phyloP scores from a whole-genome alignment of 2,113 vertebrate species.

The Gulo gulo region DNA sequence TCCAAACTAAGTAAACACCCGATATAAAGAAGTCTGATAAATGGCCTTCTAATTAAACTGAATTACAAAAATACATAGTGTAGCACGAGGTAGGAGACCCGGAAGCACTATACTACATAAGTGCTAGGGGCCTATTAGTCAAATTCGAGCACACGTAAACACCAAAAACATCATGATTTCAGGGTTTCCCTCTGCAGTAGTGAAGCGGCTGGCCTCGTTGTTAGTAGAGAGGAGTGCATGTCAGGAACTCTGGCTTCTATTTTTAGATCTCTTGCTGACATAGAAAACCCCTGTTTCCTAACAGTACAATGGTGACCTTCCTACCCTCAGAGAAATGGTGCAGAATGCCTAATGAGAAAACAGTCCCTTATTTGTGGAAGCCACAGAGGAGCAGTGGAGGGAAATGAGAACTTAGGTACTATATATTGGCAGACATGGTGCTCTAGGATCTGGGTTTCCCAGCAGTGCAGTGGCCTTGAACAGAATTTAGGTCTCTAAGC shows the following conservation, averaged over 20 bases:
- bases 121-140: neutral
- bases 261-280: constrained; percentile 66
- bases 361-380: constrained; percentile 49
- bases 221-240: constrained; percentile 50
- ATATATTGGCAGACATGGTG: neutral
- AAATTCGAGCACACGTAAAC: neutral
- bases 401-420: constrained; percentile 4
- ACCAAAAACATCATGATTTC: neutral
- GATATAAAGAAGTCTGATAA: neutral
- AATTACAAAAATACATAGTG: neutral
- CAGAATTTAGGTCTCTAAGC: constrained; percentile 5
- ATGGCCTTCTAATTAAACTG: constrained; percentile 7
- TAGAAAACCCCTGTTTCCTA: constrained; percentile 63
- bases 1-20: neutral
- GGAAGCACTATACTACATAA: neutral
- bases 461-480: neutral
- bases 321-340: constrained; percentile 53
- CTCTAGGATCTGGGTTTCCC: neutral
- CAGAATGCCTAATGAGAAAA: constrained; percentile 65
- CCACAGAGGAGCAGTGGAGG: neutral
- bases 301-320: constrained; percentile 60
- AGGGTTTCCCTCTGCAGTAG: constrained; percentile 46
- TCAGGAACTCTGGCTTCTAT: constrained; percentile 67
- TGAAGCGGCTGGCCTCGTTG: constrained; percentile 48
- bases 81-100: neutral